Base-by-base conservation (phyloP, 2,888 invertebrate species). In the Saturnia japonica region DNA sequence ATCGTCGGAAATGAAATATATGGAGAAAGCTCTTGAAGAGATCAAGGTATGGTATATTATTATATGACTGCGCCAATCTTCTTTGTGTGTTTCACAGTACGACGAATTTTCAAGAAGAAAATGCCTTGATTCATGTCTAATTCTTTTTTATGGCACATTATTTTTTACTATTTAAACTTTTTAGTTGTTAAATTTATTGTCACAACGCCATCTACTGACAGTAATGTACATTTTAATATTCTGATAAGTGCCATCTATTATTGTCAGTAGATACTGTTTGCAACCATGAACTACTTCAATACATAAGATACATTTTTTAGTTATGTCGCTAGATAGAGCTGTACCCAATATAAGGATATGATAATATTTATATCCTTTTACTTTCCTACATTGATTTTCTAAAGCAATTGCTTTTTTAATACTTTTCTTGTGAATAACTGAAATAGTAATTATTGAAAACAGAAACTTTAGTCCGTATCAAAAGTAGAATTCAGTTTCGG, bases 11-110 rank as follows among this genome's bases (percentile, higher is more conserved):
- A 81, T 86, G 51, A 93, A 91, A 82, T 83, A 84, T 70, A 84
- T 88, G 19, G 94, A 94, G 76, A 89, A 92, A 80, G 83, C 91
- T 78, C 88, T 93, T 80, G 94, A 94, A 76, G 94, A 94, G 77
- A 91, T 94, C 78, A 94, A 91, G 91, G 94, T 91, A 77, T 62
- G 79, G 40, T 60, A 11, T 68, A 57, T 1, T 25, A 8, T 51
- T n/a, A 19, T 19, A 51, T 16, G n/a, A 57, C 11, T 11, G 22
- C 9, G 9, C 16, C 25, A 25, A 25, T 57, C 3, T 57, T 54
- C 8, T 54, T 54, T 57, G 51, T 19, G 0, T 57, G 11, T 51
- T n/a, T 8, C n/a, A 11, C 3, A 25, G 9, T 57, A 12, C 16
- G 22, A 57, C 25, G 11, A 57, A 22, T 4, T 25, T 25, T 14